phyloP scores from a whole-genome alignment of 2,888 invertebrate genomes.

The Oscheius sp. region DNA sequence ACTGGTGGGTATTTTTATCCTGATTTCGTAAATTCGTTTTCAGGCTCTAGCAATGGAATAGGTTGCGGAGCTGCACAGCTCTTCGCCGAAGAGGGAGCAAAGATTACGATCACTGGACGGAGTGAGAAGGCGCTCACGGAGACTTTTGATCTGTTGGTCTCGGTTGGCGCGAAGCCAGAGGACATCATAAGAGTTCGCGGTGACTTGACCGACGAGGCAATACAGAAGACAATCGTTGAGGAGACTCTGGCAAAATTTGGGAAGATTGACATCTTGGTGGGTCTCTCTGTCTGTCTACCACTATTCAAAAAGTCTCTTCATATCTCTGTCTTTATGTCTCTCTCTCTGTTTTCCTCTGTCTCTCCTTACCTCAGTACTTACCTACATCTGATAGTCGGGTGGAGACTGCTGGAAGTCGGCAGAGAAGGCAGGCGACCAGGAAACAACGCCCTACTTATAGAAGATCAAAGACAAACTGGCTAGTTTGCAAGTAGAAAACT shows the following conservation, averaged over 20 bases:
- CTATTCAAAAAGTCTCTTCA: no score
- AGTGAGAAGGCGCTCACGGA: conserved; percentile 21
- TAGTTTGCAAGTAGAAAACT: neutral
- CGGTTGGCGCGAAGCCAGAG: conserved; percentile 1
- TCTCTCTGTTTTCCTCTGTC: no score
- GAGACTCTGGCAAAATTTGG: conserved; percentile 31
- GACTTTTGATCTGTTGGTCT: neutral
- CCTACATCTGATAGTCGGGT: no score
- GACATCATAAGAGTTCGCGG: conserved; percentile 29
- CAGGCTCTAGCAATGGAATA: conserved; percentile 32
- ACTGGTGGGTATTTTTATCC: neutral
- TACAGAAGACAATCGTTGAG: conserved; percentile 29
- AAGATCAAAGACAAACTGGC: neutral
- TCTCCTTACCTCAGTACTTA: no score
- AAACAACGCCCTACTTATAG: neutral
- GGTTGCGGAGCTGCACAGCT: conserved; percentile 25
- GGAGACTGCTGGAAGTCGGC: no score
- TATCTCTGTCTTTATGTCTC: no score
- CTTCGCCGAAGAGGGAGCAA: conserved; percentile 34
- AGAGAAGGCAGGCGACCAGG: no score
- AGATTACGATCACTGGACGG: conserved; percentile 27
- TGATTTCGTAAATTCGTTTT: neutral
- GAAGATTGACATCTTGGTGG: conserved; percentile 27
- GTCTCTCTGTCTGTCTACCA: no score
- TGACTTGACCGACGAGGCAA: conserved; percentile 11